Conservation (phyloP, 2,888 invertebrate genomes). For the Cinara cedri region DNA sequence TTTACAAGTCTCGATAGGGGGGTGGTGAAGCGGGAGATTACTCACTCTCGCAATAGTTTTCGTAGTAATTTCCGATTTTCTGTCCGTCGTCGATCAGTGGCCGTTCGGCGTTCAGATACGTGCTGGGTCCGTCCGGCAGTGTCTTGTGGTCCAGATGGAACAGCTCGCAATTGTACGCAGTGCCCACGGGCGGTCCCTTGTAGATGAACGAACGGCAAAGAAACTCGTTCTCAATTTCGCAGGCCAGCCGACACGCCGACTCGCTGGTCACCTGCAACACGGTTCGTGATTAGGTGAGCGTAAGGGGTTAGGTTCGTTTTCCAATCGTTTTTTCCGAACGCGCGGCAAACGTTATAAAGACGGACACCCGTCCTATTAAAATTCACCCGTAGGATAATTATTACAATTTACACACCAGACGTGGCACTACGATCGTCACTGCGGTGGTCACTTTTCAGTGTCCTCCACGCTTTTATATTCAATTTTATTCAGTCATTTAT, state of each 20-base stretch:
- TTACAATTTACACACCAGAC: too few species aligned
- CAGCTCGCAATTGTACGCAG: conserved; percentile 87
- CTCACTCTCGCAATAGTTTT: conserved; percentile 90
- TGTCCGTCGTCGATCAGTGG: conserved; percentile 91
- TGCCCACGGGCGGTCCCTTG: conserved; percentile 71
- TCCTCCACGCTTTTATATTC: too few species aligned
- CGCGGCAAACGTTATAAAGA: too few species aligned
- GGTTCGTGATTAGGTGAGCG: too few species aligned
- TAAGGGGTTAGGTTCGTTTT: neutral
- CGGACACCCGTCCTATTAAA: too few species aligned
- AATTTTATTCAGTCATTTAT: too few species aligned
- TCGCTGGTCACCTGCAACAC: conserved; percentile 76
- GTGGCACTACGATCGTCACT: too few species aligned
- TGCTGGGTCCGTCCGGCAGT: conserved; percentile 88
- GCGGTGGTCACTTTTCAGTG: too few species aligned
- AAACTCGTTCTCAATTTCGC: conserved; percentile 92
- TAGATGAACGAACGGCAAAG: conserved; percentile 84
- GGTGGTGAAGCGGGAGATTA: conserved; percentile 58
- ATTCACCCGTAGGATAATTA: too few species aligned
- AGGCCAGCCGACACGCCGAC: conserved; percentile 85
- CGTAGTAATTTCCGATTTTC: conserved; percentile 85
- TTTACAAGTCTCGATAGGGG: too few species aligned
- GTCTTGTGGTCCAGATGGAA: conserved; percentile 93
- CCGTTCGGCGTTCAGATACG: conserved; percentile 86
- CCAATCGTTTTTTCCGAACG: neutral